phyloP scores from a whole-genome alignment of 2,797 vertebrate species.

The Dendrocincla fuliginosa region DNA sequence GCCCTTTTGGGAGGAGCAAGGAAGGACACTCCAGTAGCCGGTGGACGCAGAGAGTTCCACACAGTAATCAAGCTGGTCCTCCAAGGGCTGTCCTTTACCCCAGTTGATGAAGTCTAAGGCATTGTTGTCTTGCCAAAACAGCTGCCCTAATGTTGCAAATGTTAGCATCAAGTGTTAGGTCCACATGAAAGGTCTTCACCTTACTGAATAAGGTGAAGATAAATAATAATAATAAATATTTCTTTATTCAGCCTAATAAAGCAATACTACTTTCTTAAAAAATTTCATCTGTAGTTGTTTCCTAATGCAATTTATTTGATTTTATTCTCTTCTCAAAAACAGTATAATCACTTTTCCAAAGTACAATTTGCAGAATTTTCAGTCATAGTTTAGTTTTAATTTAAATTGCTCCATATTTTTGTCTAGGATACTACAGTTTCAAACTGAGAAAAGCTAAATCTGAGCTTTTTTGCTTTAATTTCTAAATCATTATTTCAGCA shows the following conservation, averaged over 20 bases:
- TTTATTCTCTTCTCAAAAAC: background rate
- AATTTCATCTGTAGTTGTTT: background rate
- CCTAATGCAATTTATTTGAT: background rate
- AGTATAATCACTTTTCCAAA: background rate
- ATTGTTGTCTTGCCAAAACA: conserved; percentile 47
- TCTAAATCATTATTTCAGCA: background rate
- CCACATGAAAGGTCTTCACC: background rate
- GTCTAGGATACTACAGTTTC: background rate
- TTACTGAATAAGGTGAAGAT: background rate
- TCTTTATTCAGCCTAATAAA: background rate
- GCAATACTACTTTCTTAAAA: background rate
- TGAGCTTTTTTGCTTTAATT: background rate
- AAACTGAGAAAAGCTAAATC: background rate
- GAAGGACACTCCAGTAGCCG: background rate
- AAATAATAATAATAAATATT: background rate
- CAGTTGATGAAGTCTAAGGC: conserved; percentile 37
- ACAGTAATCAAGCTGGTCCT: background rate
- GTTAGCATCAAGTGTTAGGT: background rate
- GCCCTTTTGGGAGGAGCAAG: conserved; percentile 24
- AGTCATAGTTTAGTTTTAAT: background rate
- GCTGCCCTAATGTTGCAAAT: conserved; percentile 10
- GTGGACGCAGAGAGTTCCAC: background rate
- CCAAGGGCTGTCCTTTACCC: background rate
- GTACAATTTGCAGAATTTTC: background rate
- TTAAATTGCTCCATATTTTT: background rate